Base-by-base conservation (phyloP, 2,888 invertebrate genomes). In the Abrostola tripartita region DNA sequence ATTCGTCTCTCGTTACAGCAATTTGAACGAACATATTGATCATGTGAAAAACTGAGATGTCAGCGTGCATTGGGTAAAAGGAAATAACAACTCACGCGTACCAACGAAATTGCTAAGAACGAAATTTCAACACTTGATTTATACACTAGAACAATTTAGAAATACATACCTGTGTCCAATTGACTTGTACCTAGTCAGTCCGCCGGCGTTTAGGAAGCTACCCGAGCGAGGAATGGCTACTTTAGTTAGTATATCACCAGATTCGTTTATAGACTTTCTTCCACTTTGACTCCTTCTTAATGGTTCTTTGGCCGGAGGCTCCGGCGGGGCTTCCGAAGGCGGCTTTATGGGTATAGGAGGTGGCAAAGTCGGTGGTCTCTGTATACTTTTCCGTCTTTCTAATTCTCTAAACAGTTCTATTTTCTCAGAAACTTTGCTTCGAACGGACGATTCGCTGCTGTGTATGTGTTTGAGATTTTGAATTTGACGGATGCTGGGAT, bases 201-300 rank as follows among this genome's bases (percentile, higher is more conserved):
- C 97, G 53, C 97, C 97, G 12, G 97, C 96, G 81, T 97, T 98
- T 50, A 98, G 95, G 86, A 98, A 98, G 88, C 98, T 98, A 52
- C 97, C 97, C 56, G 97, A 97, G 79, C 98, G 95, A 11, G 98
- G 98, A 81, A 98, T 96, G 47, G 98, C 98, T 50, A 98, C 97
- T 89, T 97, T 97, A 0, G 98, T 98, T 81, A 98, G 90, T 79
- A 97, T 97, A 87, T 98, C 98, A 7, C 98, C 98, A 61, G 96
- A 95, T 71, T 96, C 96, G 61, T 88, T 94, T 37, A 93, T 81
- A 40, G 94, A 94, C 68, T 94, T 92, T 72, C 94, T 88, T 40
- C 92, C 91, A 72, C 95, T 95, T 74, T 95, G 95, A 74, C 89
- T 94, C 79, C 95, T 87, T 71, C 93, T 85, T 67, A 95, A 79